These are phyloP conservation scores for Mus minutoides DNA, from an alignment of 2,797 vertebrate species.

Conservation along the genomic window DNA sequence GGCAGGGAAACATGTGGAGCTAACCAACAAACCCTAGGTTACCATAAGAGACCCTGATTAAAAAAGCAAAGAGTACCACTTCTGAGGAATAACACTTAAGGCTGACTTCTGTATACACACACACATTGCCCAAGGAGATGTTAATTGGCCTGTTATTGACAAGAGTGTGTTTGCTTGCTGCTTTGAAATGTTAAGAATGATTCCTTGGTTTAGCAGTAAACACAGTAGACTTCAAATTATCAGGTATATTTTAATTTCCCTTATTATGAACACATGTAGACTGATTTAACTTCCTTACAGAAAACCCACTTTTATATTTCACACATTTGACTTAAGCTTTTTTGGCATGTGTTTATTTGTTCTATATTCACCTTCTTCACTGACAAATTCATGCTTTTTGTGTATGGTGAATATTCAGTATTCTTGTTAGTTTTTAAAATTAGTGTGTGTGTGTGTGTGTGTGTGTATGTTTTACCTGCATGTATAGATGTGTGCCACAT, in stretches of 20 bases:
- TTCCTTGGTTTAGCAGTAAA: background rate
- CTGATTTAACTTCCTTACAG: background rate
- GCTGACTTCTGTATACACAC: background rate
- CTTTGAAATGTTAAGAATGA: slow-evolving; percentile 25
- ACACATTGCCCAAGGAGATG: background rate
- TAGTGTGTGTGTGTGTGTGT: background rate
- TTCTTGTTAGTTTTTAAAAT: background rate
- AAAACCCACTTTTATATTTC: background rate
- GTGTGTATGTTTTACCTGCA: background rate
- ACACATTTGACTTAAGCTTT: background rate
- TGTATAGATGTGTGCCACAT: background rate
- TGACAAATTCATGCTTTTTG: background rate
- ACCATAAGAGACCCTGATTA: background rate
- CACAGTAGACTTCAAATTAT: background rate
- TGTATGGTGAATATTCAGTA: background rate
- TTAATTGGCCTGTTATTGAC: background rate
- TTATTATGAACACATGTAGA: background rate
- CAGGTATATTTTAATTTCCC: background rate
- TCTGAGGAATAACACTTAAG: background rate
- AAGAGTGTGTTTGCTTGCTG: background rate
- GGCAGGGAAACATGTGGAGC: background rate
- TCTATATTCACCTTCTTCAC: background rate
- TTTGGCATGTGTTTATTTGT: background rate
- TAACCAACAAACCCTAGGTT: background rate
- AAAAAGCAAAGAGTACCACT: background rate